These are phyloP conservation scores for Pomatorhinus ruficollis DNA, from an alignment of 2,113 vertebrate species.

Conservation along the genomic window DNA sequence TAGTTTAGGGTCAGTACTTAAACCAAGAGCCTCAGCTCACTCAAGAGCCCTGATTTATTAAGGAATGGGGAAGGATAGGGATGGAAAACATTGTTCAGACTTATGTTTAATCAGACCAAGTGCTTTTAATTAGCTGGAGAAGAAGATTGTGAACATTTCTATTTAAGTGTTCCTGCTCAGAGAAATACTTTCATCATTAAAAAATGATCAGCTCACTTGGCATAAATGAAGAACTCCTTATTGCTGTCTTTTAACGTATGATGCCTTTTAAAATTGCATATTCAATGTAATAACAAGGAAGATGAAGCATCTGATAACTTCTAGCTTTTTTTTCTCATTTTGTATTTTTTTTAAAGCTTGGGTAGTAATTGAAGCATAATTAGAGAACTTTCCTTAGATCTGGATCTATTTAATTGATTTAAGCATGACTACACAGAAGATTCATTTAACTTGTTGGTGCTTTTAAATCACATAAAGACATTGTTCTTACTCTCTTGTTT, in stretches of 20 bases:
- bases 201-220: constrained; percentile 40
- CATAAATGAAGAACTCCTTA: constrained; percentile 47
- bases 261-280: constrained; percentile 21
- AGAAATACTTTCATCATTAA: constrained; percentile 53
- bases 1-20: constrained; percentile 6
- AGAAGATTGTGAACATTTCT: constrained; percentile 31
- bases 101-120: constrained; percentile 36
- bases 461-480: not conserved
- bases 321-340: not conserved
- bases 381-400: constrained; percentile 23
- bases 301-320: constrained; percentile 30
- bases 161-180: constrained; percentile 45
- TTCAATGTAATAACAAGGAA: constrained; percentile 4
- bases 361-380: constrained; percentile 32
- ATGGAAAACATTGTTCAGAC: constrained; percentile 38
- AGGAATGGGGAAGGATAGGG: not conserved
- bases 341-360: not conserved
- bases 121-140: constrained; percentile 57
- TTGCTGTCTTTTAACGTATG: constrained; percentile 21
- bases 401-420: constrained; percentile 55
- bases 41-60: constrained; percentile 8
- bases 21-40: not conserved
- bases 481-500: not conserved
- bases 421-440: not conserved
- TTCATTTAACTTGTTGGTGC: not conserved